Evolutionary conservation across 2,888 invertebrate genomes (phyloP).

Genomic region (Diaphora mendica): DNA sequence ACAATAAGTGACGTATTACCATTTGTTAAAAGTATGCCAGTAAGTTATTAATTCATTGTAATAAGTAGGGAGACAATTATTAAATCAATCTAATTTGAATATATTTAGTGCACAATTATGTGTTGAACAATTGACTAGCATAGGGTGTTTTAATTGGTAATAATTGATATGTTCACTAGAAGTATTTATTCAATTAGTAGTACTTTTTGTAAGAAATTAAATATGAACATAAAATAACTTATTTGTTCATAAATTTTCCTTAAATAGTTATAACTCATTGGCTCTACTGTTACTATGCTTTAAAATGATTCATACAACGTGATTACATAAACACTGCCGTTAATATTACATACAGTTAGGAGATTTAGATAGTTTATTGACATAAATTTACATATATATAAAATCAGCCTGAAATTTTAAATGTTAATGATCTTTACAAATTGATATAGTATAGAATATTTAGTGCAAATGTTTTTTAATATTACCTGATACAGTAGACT

Average conservation of each 20-base stretch:
- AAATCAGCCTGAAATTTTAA: conserved; percentile 36
- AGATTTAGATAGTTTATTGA: conserved; percentile 33
- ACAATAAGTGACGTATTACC: conserved; percentile 41
- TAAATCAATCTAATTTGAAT: conserved; percentile 27
- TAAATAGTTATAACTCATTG: conserved; percentile 8
- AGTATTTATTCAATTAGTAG: conserved; percentile 6
- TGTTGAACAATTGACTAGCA: conserved; percentile 40
- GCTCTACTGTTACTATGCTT: conserved; percentile 23
- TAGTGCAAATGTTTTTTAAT: conserved; percentile 23
- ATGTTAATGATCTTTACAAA: conserved; percentile 39
- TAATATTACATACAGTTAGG: conserved; percentile 40
- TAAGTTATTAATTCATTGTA: conserved; percentile 34
- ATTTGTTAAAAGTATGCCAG: conserved; percentile 38
- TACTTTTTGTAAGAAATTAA: conserved; percentile 1
- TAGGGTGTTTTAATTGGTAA: conserved; percentile 26
- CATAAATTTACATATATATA: conserved; percentile 30
- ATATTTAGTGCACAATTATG: conserved; percentile 24
- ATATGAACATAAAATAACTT: background rate
- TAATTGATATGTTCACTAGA: background rate
- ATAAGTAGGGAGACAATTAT: conserved; percentile 33
- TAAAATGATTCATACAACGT: conserved; percentile 37
- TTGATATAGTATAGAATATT: conserved; percentile 29
- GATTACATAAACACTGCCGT: conserved; percentile 59
- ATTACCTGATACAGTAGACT: conserved; percentile 15
- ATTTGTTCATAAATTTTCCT: background rate